Evolutionary conservation across 2,113 vertebrate species (phyloP).

Genomic region (Numenius arquata): DNA sequence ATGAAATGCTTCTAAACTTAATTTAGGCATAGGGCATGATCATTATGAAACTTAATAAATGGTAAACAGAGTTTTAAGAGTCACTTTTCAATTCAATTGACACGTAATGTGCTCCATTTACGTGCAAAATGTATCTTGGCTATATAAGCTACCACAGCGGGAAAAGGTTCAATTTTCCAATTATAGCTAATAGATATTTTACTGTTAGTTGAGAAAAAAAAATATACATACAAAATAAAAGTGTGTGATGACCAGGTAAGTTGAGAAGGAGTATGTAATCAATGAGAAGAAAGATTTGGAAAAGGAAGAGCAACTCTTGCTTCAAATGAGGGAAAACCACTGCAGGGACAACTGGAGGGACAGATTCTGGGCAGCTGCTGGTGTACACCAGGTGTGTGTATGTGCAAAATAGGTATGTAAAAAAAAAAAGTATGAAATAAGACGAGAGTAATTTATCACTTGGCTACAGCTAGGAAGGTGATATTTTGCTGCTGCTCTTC

Average conservation of each 20-base stretch:
- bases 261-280: background rate
- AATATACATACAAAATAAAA: background rate
- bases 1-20: background rate
- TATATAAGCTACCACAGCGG: background rate
- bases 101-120: background rate
- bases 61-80: constrained; percentile 16
- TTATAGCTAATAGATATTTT: background rate
- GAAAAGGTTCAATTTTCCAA: constrained; percentile 19
- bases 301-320: background rate
- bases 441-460: background rate
- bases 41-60: background rate
- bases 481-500: background rate
- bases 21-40: background rate
- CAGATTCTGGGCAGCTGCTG: background rate
- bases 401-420: fast-evolving
- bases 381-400: too few species aligned
- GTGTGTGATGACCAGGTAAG: background rate
- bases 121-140: background rate
- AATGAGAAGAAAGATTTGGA: background rate
- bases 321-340: background rate
- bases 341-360: background rate
- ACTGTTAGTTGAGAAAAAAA: background rate
- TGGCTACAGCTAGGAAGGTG: background rate
- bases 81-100: constrained; percentile 28
- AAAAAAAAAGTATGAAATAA: background rate